Percentiles rank a stretch among this genome's conserved stretches.
These are phyloP conservation scores for Drosophila albomicans DNA, from an alignment of 1,140 invertebrate species.

Conservation along the genomic window DNA sequence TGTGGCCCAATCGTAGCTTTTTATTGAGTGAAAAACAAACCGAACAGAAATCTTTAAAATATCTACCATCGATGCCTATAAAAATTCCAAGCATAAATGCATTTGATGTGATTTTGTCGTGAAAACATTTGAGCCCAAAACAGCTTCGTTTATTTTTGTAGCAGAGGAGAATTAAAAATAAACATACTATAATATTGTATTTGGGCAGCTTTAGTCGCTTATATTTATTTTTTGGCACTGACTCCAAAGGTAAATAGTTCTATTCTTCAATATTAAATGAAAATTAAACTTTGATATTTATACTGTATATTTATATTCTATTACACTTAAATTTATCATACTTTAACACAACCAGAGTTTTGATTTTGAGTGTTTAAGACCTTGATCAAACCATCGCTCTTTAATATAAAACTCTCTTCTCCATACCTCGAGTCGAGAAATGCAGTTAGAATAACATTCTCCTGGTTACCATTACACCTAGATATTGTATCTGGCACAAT, in stretches of 20 bases:
- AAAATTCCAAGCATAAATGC: conserved; percentile 79
- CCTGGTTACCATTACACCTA: background rate
- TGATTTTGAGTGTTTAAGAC: no score
- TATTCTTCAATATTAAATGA: background rate
- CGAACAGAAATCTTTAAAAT: conserved; percentile 66
- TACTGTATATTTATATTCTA: no score
- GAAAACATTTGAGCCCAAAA: conserved; percentile 49
- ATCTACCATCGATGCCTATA: conserved; percentile 65
- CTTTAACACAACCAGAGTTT: no score
- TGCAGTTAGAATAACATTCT: background rate
- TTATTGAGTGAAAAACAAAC: conserved; percentile 81
- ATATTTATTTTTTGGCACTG: conserved; percentile 1
- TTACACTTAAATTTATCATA: no score
- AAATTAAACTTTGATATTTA: no score
- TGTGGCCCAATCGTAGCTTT: conserved; percentile 60
- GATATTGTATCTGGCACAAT: conserved; percentile 46
- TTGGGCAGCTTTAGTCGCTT: background rate
- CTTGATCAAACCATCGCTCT: no score
- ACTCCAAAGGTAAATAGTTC: background rate
- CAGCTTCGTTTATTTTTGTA: conserved; percentile 40
- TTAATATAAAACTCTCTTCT: background rate
- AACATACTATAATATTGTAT: conserved; percentile 48
- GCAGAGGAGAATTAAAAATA: conserved; percentile 60
- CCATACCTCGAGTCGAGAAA: background rate
- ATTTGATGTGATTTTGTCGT: conserved; percentile 65